phyloP scores from a whole-genome alignment of 2,797 vertebrate species.

The Cirrhinus molitorella region DNA sequence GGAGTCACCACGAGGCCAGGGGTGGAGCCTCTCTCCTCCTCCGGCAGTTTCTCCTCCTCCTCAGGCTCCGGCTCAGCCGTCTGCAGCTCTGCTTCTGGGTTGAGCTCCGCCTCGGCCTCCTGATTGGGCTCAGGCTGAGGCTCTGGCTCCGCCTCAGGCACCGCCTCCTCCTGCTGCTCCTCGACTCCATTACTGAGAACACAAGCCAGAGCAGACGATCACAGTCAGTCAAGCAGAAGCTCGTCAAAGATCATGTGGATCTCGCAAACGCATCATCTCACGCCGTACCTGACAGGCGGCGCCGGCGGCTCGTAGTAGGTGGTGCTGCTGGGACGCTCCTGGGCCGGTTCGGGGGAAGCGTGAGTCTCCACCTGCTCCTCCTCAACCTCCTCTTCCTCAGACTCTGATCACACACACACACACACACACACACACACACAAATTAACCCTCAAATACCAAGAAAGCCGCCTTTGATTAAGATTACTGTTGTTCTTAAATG shows the following conservation, averaged over 20 bases:
- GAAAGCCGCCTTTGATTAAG: no score
- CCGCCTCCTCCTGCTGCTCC: conserved; percentile 57
- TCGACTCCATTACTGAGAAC: conserved; percentile 81
- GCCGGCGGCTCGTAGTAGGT: conserved; percentile 82
- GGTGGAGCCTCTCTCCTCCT: conserved; percentile 84
- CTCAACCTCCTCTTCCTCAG: conserved; percentile 75
- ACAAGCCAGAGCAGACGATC: not conserved
- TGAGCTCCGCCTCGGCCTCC: conserved; percentile 49
- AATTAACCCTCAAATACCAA: no score
- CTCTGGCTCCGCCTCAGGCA: conserved; percentile 78
- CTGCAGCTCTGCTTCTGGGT: conserved; percentile 79
- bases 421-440: not conserved
- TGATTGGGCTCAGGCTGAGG: conserved; percentile 56
- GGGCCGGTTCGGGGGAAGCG: conserved; percentile 83
- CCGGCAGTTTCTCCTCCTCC: conserved; percentile 81
- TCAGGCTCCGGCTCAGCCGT: conserved; percentile 80
- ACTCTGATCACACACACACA: conserved; percentile 72
- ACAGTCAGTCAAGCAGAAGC: not conserved
- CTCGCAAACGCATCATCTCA: no score
- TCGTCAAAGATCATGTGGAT: no score
- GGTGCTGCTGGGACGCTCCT: conserved; percentile 78
- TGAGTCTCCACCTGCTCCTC: conserved; percentile 86
- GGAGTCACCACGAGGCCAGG: conserved; percentile 82
- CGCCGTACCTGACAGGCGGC: conserved; percentile 82
- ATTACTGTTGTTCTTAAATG: no score